Conservation (phyloP, 2,888 invertebrate species). For the Maniola hyperantus region DNA sequence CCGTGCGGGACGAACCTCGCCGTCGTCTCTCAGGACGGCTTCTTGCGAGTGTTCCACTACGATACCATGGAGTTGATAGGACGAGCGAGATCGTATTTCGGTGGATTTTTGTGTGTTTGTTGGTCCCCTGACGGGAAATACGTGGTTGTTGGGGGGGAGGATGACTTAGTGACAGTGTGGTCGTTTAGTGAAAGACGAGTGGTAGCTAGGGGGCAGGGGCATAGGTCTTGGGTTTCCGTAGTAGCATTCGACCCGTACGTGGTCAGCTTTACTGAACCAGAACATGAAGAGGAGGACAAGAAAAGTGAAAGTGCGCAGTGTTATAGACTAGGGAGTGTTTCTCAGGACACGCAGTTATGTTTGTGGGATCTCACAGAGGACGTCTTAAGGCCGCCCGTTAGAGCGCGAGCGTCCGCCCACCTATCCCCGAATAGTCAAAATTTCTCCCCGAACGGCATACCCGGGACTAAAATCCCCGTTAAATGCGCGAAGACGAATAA, state of each 20-base stretch:
- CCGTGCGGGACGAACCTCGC: constrained; percentile 97
- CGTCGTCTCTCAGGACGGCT: constrained; percentile 97
- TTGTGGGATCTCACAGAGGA: constrained; percentile 99
- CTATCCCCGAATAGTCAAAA: constrained; percentile 49
- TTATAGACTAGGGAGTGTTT: constrained; percentile 95
- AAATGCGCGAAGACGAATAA: constrained; percentile 64
- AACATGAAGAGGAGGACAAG: constrained; percentile 76
- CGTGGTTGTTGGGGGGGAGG: constrained; percentile 98
- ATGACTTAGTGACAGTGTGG: constrained; percentile 99
- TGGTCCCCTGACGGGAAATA: constrained; percentile 99
- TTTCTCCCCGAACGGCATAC: constrained; percentile 52
- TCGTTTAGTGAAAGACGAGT: constrained; percentile 95
- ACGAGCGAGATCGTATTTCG: constrained; percentile 97
- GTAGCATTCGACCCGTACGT: constrained; percentile 97
- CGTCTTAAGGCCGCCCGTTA: constrained; percentile 89
- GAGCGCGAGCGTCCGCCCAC: constrained; percentile 70
- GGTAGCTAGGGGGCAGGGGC: constrained; percentile 98
- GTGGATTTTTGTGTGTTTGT: constrained; percentile 97
- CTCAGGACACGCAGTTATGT: constrained; percentile 98
- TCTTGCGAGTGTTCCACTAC: constrained; percentile 97
- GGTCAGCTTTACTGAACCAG: constrained; percentile 86
- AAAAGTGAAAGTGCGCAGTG: constrained; percentile 80
- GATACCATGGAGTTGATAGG: constrained; percentile 98
- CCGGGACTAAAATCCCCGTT: constrained; percentile 70
- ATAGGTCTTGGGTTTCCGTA: constrained; percentile 98